phyloP scores from a whole-genome alignment of 1,140 invertebrate species.

The Penaeus chinensis region DNA sequence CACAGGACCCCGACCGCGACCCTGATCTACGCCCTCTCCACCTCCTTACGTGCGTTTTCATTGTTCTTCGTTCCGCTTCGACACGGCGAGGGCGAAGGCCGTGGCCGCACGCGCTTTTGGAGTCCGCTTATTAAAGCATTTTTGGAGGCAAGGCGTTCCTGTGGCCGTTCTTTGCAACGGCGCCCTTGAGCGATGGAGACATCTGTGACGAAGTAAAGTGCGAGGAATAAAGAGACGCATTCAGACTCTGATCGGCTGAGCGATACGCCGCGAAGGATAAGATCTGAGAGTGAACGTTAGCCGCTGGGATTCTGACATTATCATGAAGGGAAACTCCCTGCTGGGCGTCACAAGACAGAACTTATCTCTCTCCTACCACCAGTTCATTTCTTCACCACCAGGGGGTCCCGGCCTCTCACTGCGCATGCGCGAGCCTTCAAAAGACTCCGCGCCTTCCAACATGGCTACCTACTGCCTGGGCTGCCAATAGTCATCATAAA shows the following conservation, averaged over 20 bases:
- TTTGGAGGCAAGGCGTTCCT: neutral
- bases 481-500: constrained; percentile 62
- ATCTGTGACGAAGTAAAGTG: neutral
- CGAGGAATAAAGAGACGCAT: constrained; percentile 11
- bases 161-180: neutral
- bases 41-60: constrained; percentile 24
- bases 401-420: constrained; percentile 56
- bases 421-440: constrained; percentile 60
- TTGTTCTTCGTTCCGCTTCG: constrained; percentile 34
- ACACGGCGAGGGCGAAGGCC: neutral
- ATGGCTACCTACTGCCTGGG: constrained; percentile 61
- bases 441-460: constrained; percentile 61
- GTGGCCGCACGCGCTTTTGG: neutral
- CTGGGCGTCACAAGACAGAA: constrained; percentile 62
- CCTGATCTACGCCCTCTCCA: constrained; percentile 35
- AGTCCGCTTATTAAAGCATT: neutral
- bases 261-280: constrained; percentile 51
- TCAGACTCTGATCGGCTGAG: constrained; percentile 13
- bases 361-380: constrained; percentile 63
- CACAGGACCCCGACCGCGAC: constrained; percentile 56
- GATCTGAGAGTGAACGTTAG: constrained; percentile 60
- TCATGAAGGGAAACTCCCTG: constrained; percentile 62
- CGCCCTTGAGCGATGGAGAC: neutral
- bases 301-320: constrained; percentile 61
- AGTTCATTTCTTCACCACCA: constrained; percentile 62